These are phyloP conservation scores for Hydractinia echinata DNA, from an alignment of 30 jellyfish, hydroid and myxozoan species.

Conservation along the genomic window DNA sequence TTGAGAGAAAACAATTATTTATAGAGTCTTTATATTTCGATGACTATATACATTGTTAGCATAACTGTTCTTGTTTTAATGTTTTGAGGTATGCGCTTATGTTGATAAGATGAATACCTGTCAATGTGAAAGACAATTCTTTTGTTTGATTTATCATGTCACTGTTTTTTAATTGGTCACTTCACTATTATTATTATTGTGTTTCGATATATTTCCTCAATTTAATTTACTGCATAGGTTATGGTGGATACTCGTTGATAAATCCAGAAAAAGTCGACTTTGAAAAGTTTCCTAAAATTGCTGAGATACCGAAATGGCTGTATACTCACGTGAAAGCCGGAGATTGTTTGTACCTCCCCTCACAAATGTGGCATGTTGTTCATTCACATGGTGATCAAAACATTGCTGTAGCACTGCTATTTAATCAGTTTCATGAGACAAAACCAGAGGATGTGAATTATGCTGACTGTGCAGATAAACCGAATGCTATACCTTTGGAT, in stretches of 20 bases:
- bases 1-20: no score
- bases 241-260: conserved; percentile 74
- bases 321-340: conserved; percentile 55
- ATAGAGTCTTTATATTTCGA: no score
- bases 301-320: conserved; percentile 70
- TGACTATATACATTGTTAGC: no score
- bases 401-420: conserved; percentile 65
- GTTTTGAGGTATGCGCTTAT: no score
- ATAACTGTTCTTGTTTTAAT: no score
- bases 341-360: conserved; percentile 74
- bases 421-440: conserved; percentile 50
- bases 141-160: no score
- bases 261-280: conserved; percentile 62
- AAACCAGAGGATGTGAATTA: conserved; percentile 44
- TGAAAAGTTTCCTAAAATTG: conserved; percentile 57
- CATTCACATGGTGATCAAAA: conserved; percentile 65
- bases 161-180: no score
- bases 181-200: no score
- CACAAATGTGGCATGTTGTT: conserved; percentile 71
- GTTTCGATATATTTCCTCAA: no score
- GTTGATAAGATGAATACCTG: no score
- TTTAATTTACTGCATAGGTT: conserved; percentile 17
- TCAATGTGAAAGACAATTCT: no score
- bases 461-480: conserved; percentile 57
- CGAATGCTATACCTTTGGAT: conserved; percentile 40